Conservation (phyloP, 2,797 vertebrate genomes). For the Rhynchotus rufescens region DNA sequence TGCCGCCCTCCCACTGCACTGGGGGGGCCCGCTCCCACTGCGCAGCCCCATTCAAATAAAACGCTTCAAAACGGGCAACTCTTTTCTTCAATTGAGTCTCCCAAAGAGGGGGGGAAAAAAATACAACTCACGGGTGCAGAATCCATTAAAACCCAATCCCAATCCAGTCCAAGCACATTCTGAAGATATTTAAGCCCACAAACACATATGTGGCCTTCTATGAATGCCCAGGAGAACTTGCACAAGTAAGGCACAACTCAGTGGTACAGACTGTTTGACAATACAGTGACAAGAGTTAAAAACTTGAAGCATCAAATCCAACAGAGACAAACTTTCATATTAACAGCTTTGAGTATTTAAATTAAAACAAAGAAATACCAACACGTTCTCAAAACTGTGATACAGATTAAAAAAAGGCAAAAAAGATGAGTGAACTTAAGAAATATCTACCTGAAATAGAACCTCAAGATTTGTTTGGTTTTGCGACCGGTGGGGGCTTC, state of each 20-base stretch:
- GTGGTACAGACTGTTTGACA: neutral
- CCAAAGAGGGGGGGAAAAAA: neutral
- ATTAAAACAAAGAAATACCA: neutral
- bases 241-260: rapidly evolving
- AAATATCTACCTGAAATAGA: neutral
- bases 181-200: neutral
- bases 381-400: neutral
- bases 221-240: neutral
- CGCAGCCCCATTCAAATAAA: neutral
- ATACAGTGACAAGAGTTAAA: neutral
- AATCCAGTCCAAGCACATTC: rapidly evolving
- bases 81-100: neutral
- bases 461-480: neutral
- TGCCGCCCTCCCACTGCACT: neutral
- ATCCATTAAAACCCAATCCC: neutral
- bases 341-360: neutral
- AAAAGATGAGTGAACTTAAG: neutral
- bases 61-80: neutral
- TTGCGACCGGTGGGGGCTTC: neutral
- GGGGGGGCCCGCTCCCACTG: no score
- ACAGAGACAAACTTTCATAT: neutral
- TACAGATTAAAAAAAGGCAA: neutral
- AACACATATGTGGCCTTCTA: rapidly evolving
- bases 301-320: neutral
- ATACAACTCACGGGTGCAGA: neutral